Conservation (phyloP, 2,888 invertebrate species). For the Drosophila peninsularis region DNA sequence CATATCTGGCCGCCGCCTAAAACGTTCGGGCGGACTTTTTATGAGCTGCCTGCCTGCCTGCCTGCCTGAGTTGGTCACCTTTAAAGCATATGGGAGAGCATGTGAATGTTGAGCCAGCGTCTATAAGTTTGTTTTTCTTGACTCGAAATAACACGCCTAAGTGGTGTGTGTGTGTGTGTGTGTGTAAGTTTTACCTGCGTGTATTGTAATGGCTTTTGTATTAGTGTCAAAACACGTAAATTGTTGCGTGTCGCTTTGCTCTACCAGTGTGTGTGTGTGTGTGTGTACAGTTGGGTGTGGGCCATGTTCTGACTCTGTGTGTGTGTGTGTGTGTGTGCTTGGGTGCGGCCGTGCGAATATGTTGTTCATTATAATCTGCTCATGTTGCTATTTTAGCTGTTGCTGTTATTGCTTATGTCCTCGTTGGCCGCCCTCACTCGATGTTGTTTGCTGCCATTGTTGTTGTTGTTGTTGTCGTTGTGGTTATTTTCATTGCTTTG, state of each 20-base stretch:
- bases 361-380: slow-evolving; percentile 80
- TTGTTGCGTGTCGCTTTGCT: slow-evolving; percentile 75
- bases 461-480: slow-evolving; percentile 57
- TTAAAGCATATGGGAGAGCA: slow-evolving; percentile 51
- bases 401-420: slow-evolving; percentile 75
- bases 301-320: neutral
- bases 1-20: slow-evolving; percentile 26
- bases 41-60: slow-evolving; percentile 42
- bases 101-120: slow-evolving; percentile 51
- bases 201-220: slow-evolving; percentile 78
- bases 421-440: slow-evolving; percentile 51
- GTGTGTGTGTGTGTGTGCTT: slow-evolving; percentile 26
- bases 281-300: slow-evolving; percentile 3
- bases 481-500: slow-evolving; percentile 76
- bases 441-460: slow-evolving; percentile 31
- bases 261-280: slow-evolving; percentile 15
- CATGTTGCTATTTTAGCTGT: slow-evolving; percentile 79
- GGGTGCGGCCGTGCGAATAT: slow-evolving; percentile 79
- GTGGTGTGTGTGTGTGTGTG: slow-evolving; percentile 25
- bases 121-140: slow-evolving; percentile 42
- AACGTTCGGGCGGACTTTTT: slow-evolving; percentile 37
- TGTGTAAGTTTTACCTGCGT: slow-evolving; percentile 49
- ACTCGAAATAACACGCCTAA: slow-evolving; percentile 37
- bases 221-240: slow-evolving; percentile 79
- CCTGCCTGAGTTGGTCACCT: slow-evolving; percentile 49